Evolutionary conservation across 2,888 invertebrate species (phyloP).

Genomic region (Parthenolecanium corni): DNA sequence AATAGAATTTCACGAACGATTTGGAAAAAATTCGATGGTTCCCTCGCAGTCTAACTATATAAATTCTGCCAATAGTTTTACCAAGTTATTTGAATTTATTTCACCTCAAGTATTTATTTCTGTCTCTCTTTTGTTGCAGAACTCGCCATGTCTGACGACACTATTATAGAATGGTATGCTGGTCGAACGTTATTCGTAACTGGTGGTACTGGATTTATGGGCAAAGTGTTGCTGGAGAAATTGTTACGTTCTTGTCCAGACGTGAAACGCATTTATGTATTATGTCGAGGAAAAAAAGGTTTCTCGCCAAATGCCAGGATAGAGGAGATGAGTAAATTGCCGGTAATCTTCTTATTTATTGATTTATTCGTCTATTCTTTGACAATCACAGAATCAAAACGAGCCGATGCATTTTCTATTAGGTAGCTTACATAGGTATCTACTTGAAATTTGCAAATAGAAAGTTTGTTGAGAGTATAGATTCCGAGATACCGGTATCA

Average conservation of each 20-base stretch:
- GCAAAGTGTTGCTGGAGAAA: constrained; percentile 36
- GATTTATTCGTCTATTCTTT: background rate
- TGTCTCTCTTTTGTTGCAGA: constrained; percentile 14
- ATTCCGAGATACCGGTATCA: too few species aligned
- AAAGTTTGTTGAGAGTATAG: too few species aligned
- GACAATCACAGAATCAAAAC: background rate
- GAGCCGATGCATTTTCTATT: background rate
- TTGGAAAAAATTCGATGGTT: too few species aligned
- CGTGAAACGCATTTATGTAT: constrained; percentile 42
- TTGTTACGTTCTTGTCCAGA: constrained; percentile 41
- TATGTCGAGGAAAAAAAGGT: constrained; percentile 48
- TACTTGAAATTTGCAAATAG: too few species aligned
- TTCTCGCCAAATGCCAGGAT: constrained; percentile 44
- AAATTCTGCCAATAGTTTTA: too few species aligned
- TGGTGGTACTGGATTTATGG: constrained; percentile 65
- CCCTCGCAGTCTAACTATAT: too few species aligned
- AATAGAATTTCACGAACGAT: too few species aligned
- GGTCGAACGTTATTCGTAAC: constrained; percentile 56
- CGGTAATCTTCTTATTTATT: constrained; percentile 36
- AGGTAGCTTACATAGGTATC: too few species aligned
- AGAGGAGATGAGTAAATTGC: constrained; percentile 49
- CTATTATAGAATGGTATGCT: constrained; percentile 34
- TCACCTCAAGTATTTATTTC: too few species aligned
- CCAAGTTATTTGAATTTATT: too few species aligned
- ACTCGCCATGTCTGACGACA: constrained; percentile 22